phyloP scores from a whole-genome alignment of 2,888 invertebrate genomes.

The Luperina nickerlii region DNA sequence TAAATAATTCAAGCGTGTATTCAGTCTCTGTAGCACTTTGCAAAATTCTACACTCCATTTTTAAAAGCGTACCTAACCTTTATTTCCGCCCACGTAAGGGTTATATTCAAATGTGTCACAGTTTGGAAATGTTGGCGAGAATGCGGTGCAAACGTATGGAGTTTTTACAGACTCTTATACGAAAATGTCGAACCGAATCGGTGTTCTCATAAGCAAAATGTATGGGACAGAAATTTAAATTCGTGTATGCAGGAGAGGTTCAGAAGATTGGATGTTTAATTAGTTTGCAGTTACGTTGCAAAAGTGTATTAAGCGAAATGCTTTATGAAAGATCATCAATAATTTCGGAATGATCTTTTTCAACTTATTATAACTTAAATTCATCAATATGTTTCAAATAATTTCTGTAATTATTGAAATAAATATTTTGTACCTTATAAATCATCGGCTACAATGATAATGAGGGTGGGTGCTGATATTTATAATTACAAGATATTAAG shows the following conservation, averaged over 20 bases:
- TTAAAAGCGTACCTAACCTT: slow-evolving; percentile 37
- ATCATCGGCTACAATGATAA: not conserved
- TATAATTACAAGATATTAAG: not conserved
- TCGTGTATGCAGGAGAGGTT: slow-evolving; percentile 43
- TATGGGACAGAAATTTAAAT: slow-evolving; percentile 67
- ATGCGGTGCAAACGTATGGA: slow-evolving; percentile 77
- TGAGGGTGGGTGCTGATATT: not conserved
- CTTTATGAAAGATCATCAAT: not conserved
- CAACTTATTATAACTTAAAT: too few relatives aligned
- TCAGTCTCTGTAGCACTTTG: slow-evolving; percentile 80
- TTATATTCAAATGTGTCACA: slow-evolving; percentile 49
- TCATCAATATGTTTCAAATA: too few relatives aligned
- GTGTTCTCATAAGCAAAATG: slow-evolving; percentile 69
- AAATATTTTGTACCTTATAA: too few relatives aligned
- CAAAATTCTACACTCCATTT: slow-evolving; percentile 62
- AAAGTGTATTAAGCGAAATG: not conserved
- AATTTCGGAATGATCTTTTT: not conserved
- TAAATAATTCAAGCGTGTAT: slow-evolving; percentile 89
- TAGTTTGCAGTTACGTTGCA: slow-evolving; percentile 32
- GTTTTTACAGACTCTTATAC: slow-evolving; percentile 89
- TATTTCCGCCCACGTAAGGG: slow-evolving; percentile 61
- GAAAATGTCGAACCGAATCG: slow-evolving; percentile 88
- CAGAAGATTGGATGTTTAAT: slow-evolving; percentile 59
- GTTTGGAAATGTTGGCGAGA: slow-evolving; percentile 18
- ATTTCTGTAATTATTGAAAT: too few relatives aligned